These are phyloP conservation scores for Dolichomitus sp. DNA, from an alignment of 2,888 invertebrate species.

Conservation along the genomic window DNA sequence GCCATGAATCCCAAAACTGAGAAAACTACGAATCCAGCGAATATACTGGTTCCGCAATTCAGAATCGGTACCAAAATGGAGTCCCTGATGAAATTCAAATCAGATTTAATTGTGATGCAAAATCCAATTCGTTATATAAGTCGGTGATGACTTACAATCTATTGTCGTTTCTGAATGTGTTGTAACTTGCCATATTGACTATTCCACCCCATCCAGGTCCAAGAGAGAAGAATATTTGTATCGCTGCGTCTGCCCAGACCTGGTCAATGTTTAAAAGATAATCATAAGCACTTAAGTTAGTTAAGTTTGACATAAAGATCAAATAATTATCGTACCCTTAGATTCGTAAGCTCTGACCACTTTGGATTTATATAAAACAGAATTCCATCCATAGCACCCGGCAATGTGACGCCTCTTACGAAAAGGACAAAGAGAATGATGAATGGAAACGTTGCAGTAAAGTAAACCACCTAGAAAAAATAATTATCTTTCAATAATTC, in stretches of 20 bases:
- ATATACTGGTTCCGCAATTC: slow-evolving; percentile 92
- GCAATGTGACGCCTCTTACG: slow-evolving; percentile 92
- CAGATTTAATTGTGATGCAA: slow-evolving; percentile 2
- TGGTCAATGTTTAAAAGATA: slow-evolving; percentile 80
- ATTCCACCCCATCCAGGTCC: slow-evolving; percentile 96
- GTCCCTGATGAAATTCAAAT: slow-evolving; percentile 87
- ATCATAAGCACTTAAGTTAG: neutral
- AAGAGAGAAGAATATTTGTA: slow-evolving; percentile 97
- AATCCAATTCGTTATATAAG: neutral
- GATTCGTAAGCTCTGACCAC: slow-evolving; percentile 92
- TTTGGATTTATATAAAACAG: slow-evolving; percentile 93
- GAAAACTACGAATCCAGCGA: slow-evolving; percentile 93
- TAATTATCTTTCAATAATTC: slow-evolving; percentile 59
- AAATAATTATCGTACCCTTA: slow-evolving; percentile 87
- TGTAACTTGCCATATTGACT: slow-evolving; percentile 95
- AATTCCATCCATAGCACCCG: slow-evolving; percentile 93
- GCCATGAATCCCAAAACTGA: slow-evolving; percentile 93
- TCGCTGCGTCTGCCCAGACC: slow-evolving; percentile 97
- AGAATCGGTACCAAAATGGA: slow-evolving; percentile 91
- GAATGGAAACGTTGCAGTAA: slow-evolving; percentile 95
- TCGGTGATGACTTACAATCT: slow-evolving; percentile 86
- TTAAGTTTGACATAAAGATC: neutral
- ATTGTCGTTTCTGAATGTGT: slow-evolving; percentile 92
- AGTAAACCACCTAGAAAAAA: slow-evolving; percentile 90
- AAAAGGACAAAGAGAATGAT: slow-evolving; percentile 91